Base-by-base conservation (phyloP, 2,113 vertebrate genomes). In the Fukomys damarensis region DNA sequence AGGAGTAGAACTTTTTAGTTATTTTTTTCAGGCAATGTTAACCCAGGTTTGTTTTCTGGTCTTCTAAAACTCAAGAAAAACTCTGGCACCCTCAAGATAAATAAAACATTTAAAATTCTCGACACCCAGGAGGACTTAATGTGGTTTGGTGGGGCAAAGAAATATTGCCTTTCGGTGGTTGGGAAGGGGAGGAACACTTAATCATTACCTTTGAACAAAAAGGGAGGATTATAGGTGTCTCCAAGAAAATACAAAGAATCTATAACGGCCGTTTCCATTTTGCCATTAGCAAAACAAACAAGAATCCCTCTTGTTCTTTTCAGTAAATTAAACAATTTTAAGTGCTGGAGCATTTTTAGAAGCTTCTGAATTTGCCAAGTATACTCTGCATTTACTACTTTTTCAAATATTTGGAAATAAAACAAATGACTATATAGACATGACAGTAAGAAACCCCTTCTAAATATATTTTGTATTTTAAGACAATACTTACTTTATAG, bases 1-100 rank as follows among this genome's bases (percentile, higher is more conserved):
- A 80, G 1, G 38, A 84, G 38, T 35, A 96, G 95, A 97, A 97
- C 32, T 97, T 97, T 97, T 97, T 8, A 14, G 9, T 38, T 77
- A 56, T 86, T 58, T 41, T 91, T 97, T 74, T 95, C 43, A 28
- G 5, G 10, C 2, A 11, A 13, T 93, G 22, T 20, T 63, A 93
- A 88, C 49, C 74, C 49, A 7, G 94, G 38, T 90, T 91, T 66
- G 32, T 65, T 84, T 0, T 43, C 46, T 84, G 52, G 30, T 41
- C 38, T 94, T 9, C n/a, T n/a, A n/a, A n/a, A n/a, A n/a, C n/a
- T 66, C 54, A 79, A 88, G 56, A 38, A 24, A 46, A 19, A 6
- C 26, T 66, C n/a, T 92, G 66, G 12, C 49, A 70, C 24, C 20
- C 61, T 76, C 14, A 24, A 20, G 30, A 32, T 58, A 59, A 61